A percentile compares a stretch with the other conserved stretches of the same genome.
Conservation (phyloP, 2,888 invertebrate species). For the Notocelia uddmanniana region DNA sequence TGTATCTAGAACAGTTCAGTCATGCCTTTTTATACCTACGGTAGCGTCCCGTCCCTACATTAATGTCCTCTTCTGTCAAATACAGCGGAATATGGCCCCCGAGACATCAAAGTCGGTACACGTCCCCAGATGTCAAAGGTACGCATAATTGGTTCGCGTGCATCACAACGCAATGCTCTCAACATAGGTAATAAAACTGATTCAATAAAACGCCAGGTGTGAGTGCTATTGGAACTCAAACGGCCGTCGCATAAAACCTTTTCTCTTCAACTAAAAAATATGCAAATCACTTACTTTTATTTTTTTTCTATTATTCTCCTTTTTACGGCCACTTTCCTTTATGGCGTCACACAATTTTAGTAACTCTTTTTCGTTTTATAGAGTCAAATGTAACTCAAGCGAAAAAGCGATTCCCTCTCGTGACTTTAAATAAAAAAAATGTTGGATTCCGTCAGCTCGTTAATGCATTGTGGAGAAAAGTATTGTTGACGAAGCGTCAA, state of each 20-base stretch:
- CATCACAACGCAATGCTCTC: too few relatives aligned
- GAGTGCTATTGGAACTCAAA: background rate
- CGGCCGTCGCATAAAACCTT: conserved; percentile 12
- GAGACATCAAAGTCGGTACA: too few relatives aligned
- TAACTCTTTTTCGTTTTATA: conserved; percentile 24
- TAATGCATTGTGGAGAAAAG: background rate
- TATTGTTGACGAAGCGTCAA: background rate
- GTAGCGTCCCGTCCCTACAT: too few relatives aligned
- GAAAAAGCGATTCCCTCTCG: background rate
- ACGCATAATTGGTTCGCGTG: too few relatives aligned
- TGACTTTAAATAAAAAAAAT: background rate
- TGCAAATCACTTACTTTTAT: conserved; percentile 27
- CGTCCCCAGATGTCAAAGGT: too few relatives aligned
- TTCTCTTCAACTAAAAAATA: conserved; percentile 9
- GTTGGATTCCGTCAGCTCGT: background rate
- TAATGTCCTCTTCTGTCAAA: too few relatives aligned
- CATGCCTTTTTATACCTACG: too few relatives aligned
- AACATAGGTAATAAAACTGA: too few relatives aligned
- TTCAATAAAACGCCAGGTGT: conserved; percentile 16
- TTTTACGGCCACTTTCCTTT: conserved; percentile 27
- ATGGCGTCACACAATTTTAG: conserved; percentile 26
- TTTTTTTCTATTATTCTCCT: conserved; percentile 20
- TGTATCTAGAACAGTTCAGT: too few relatives aligned
- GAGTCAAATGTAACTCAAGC: conserved; percentile 5
- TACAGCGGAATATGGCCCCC: too few relatives aligned